Percentiles rank a stretch among this genome's conserved stretches.
Evolutionary conservation across 2,888 invertebrate species (phyloP).

Genomic region (Callyntrura guangdongensis): DNA sequence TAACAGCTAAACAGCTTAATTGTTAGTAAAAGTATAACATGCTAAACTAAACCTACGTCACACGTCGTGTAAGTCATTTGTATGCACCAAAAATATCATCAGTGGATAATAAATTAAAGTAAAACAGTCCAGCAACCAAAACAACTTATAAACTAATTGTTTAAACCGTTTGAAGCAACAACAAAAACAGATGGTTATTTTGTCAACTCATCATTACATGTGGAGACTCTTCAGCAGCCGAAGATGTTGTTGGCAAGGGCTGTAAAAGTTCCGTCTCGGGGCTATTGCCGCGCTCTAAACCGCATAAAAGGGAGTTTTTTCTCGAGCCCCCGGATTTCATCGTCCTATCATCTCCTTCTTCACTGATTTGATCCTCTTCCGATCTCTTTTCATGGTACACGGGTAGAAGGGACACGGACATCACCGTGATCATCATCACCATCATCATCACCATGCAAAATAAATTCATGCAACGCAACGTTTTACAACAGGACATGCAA

Average conservation of each 20-base stretch:
- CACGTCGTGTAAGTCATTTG: too few species aligned
- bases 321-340: background rate
- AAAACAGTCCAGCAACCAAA: too few species aligned
- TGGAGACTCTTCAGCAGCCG: slow-evolving; percentile 60
- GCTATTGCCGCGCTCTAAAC: slow-evolving; percentile 74
- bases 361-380: slow-evolving; percentile 52
- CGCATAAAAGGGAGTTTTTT: slow-evolving; percentile 78
- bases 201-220: slow-evolving; percentile 45
- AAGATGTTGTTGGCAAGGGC: slow-evolving; percentile 26
- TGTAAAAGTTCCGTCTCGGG: slow-evolving; percentile 78
- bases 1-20: too few species aligned
- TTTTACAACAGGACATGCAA: slow-evolving; percentile 15
- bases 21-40: too few species aligned
- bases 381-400: slow-evolving; percentile 29
- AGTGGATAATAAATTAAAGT: too few species aligned
- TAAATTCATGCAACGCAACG: slow-evolving; percentile 28
- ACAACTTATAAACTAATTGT: background rate
- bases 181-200: background rate
- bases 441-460: slow-evolving; percentile 60
- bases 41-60: too few species aligned
- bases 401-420: background rate
- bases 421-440: background rate
- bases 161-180: background rate
- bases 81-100: too few species aligned
- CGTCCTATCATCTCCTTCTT: background rate